A percentile compares a stretch with the other conserved stretches of the same genome.
phyloP scores from a whole-genome alignment of 2,113 vertebrate species.

The Sapajus apella region DNA sequence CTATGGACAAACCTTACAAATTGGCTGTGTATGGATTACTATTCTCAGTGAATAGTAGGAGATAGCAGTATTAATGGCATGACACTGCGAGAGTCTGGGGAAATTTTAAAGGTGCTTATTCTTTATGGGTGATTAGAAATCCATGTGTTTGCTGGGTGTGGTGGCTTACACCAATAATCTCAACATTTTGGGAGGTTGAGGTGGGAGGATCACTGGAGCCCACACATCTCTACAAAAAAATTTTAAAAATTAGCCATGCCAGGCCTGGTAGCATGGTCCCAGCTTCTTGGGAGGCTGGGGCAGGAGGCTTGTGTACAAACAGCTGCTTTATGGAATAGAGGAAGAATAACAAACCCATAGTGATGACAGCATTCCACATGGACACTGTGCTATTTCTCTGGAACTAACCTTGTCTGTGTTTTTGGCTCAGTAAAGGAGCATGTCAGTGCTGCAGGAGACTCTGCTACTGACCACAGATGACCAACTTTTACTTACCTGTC shows the following conservation, averaged over 20 bases:
- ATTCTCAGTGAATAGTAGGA: neutral
- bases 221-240: no score
- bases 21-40: neutral
- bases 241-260: no score
- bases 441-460: neutral
- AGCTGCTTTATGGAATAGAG: neutral
- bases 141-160: neutral
- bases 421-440: neutral
- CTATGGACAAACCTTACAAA: neutral
- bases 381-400: neutral
- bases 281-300: no score
- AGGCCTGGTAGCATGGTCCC: no score
- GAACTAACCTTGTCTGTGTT: neutral
- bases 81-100: neutral
- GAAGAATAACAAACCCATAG: neutral
- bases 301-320: neutral
- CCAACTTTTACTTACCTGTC: conserved; percentile 37
- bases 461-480: neutral
- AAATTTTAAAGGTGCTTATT: neutral
- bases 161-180: no score
- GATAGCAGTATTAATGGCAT: neutral
- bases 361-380: neutral
- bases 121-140: neutral
- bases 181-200: no score
- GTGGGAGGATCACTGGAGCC: no score